Evolutionary conservation across 2,888 invertebrate genomes (phyloP), one percentile per base, ranked within the genome.

Genomic region (Sinohyriopsis cumingii): DNA sequence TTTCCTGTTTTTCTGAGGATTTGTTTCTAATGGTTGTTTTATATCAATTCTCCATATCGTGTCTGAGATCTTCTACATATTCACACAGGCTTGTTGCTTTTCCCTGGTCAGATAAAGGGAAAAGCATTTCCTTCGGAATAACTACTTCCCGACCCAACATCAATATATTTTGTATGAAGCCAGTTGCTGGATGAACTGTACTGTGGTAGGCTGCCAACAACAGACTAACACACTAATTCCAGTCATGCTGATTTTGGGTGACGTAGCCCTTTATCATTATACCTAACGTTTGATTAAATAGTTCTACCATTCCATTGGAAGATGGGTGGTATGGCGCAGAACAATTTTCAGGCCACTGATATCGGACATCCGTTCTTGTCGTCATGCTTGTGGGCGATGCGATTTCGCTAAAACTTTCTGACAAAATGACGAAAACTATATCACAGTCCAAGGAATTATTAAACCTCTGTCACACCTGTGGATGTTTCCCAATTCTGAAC

Each of bases 71-170:
- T 25, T 15, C 19, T n/a, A 61, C 61, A 61, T 61, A 61, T 19
- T 61, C 61, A 9, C 22, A 56, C 45, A 24, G 22, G 25, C 19
- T 19, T 60, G 59, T 33, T 22, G n/a, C 24, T 7, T 28, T 18
- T 19, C 54, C 22, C 45, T 55, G n/a, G 0, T 33, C 25, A 60
- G 61, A 55, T 20, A 53, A 20, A 55, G 15, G 22, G 54, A 55
- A 55, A 12, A 65, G 20, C 4, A 65, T 45, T 5, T 65, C 12
- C 20, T 4, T n/a, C 18, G 69, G 69, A 18, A 57, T 12, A 54
- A n/a, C 59, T 4, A 60, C 55, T 53, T 69, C 65, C 12, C 69
- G 57, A 1, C 70, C 70, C 45, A 70, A 56, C 66, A 70, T 66
- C 25, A 70, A 20, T 1, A 15, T 25, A 63, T 71, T 71, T 55